Percentiles rank a stretch among this genome's conserved stretches.
Conservation (phyloP, 2,113 vertebrate genomes). For the Barnardius zonarius region DNA sequence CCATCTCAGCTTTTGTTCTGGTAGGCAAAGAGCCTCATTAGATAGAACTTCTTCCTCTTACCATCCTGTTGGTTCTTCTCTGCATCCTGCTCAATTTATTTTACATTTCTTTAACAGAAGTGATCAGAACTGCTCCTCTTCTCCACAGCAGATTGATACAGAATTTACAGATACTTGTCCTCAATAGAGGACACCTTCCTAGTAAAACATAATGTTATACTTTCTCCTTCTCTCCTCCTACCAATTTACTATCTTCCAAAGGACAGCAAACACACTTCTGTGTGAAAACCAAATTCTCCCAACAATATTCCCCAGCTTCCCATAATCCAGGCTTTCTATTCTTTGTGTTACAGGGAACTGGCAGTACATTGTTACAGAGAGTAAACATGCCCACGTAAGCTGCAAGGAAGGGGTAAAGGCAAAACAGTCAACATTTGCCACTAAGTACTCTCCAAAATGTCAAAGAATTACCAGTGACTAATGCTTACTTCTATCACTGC, state of each 20-base stretch:
- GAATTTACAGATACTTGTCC: not conserved
- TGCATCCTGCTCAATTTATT: not conserved
- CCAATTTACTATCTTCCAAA: not conserved
- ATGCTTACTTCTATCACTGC: not conserved
- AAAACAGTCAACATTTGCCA: not conserved
- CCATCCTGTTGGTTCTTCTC: not conserved
- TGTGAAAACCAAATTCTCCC: not conserved
- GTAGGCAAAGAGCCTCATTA: not conserved
- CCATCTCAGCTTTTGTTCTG: not conserved
- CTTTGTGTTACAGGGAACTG: not conserved
- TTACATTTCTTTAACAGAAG: not conserved
- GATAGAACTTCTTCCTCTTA: not conserved
- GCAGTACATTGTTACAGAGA: not conserved
- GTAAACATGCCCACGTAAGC: not conserved
- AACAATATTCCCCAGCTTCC: not conserved
- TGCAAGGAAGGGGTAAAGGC: not conserved
- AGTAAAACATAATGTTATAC: accelerated
- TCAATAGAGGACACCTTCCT: not conserved
- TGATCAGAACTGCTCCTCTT: not conserved
- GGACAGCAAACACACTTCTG: not conserved
- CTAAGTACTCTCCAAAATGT: not conserved
- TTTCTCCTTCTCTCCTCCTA: not conserved
- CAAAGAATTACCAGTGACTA: not conserved
- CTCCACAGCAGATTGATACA: not conserved
- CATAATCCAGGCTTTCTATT: not conserved